Evolutionary conservation across 2,888 invertebrate species (phyloP), one percentile per base, ranked within the genome.

Genomic region (Cerceris rybyensis): DNA sequence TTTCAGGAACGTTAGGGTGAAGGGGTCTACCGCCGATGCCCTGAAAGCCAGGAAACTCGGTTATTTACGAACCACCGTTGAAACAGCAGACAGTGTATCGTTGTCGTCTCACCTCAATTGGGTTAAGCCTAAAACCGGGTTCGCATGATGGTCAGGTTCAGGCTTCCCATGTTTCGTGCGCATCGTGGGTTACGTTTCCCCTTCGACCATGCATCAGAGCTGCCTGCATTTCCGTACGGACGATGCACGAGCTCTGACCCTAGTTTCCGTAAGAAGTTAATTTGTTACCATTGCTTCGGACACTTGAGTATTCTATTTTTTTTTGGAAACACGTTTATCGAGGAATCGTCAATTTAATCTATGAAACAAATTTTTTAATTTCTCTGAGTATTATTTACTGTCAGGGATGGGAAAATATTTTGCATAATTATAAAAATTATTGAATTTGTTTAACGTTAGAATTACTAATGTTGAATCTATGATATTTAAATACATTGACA

Each of bases 91-190:
- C 82, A 80, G 70, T 75, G 87, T 81, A 75, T 84, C 88, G 86
- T 71, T 81, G 81, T 85, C 79, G 84, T 86, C 84, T 83, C 65
- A 67, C 85, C 87, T 75, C 88, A 88, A 89, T 89, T 86, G 87
- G 85, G 88, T 88, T 89, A 88, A 87, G 86, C 82, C 82, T 82
- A 83, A 86, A 87, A 78, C 78, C 70, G 54, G 59, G 65, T 61
- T 71, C 74, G 74, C 71, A 52, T 69, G 81, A 80, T 80, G 78
- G 86, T 85, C 86, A 87, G 87, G 75, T 81, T 85, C 79, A 79
- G 76, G 50, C 77, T 77, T 82, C 78, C 83, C 72, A 64, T 64
- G 67, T 78, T 67, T 70, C 75, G 59, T 70, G 72, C 72, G 69
- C 73, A 73, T 76, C 74, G 43, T 54, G 75, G 42, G 66, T 60